Percentiles rank a stretch among this genome's conserved stretches.
phyloP scores from a whole-genome alignment of 2,888 invertebrate genomes.

The Cephus pygmeus region DNA sequence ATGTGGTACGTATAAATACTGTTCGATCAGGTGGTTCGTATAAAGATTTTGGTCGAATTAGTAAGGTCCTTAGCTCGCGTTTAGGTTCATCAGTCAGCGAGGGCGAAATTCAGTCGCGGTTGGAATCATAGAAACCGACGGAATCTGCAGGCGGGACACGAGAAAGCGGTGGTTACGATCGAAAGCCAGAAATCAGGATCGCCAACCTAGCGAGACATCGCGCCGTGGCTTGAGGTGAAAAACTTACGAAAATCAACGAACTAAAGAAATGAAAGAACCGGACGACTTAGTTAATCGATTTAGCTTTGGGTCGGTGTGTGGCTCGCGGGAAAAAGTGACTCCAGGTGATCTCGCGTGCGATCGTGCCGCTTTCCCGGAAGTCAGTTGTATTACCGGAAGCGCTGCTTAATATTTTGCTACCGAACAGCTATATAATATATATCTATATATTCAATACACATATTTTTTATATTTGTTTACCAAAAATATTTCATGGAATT shows the following conservation, averaged over 20 bases:
- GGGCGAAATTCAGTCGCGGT: constrained; percentile 27
- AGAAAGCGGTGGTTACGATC: constrained; percentile 46
- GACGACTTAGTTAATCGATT: constrained; percentile 19
- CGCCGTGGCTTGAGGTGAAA: constrained; percentile 22
- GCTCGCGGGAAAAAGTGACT: constrained; percentile 6
- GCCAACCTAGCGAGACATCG: constrained; percentile 49
- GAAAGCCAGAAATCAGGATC: constrained; percentile 25
- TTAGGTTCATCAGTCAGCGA: background rate
- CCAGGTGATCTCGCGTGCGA: background rate
- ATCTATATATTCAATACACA: too few relatives aligned
- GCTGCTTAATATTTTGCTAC: background rate
- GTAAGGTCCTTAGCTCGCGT: background rate
- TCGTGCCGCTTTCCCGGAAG: background rate
- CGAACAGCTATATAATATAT: background rate
- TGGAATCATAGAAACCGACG: constrained; percentile 36
- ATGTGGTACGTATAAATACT: constrained; percentile 17
- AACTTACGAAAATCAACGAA: constrained; percentile 25
- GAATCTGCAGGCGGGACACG: constrained; percentile 29
- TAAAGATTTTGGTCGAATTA: background rate
- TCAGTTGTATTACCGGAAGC: background rate
- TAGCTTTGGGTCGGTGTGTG: constrained; percentile 13
- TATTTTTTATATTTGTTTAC: background rate
- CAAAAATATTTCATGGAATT: too few relatives aligned
- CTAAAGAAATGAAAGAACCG: constrained; percentile 19
- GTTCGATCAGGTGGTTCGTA: constrained; percentile 12